Evolutionary conservation across 2,797 vertebrate species (phyloP), one percentile per base, ranked within the genome.

Genomic region (Lacerta viridis): DNA sequence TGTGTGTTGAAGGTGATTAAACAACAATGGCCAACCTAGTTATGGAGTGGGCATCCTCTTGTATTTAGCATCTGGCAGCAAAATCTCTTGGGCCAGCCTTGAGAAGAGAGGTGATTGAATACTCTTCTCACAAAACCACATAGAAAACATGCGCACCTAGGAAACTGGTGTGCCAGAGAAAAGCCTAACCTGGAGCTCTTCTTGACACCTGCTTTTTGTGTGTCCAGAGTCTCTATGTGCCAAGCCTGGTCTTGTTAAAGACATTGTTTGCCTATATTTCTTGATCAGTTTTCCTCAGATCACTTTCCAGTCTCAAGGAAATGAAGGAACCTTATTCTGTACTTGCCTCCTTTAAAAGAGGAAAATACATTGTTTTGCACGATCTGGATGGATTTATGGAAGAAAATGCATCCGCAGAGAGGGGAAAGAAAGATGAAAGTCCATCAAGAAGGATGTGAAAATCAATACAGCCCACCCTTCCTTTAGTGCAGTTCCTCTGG

Each of bases 281-380:
- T 25, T 66, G 59, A 20, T 27, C 59, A 69, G 75, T 68, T 43
- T 72, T 7, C 23, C 11, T 39, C 6, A n/a, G 64, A 88, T 61
- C 61, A 69, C 64, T 77, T 88, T 79, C 76, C 13, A 78, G 25
- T 15, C 43, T 71, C 27, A 78, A 43, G 25, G 18, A 78, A 72
- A 72, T 46, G 74, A 55, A 69, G 33, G 50, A n/a, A 77, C 43
- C 39, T 27, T 72, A 59, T 87, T 36, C 36, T n/a, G 25, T 69
- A 80, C 41, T n/a, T 33, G 25, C 83, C 66, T 50, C 13, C 55
- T 23, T 82, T 87, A 25, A 55, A 84, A 79, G 8, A 84, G 7
- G 80, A 79, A 84, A 88, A 88, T 79, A 71, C 71, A 84, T 69
- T 84, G 74, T 88, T 88, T 79, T 72, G 66, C 46, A 25, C 46